Percentiles rank a stretch among this genome's conserved stretches.
Evolutionary conservation across 2,113 vertebrate genomes (phyloP).

Genomic region (Sminthopsis crassicaudata): DNA sequence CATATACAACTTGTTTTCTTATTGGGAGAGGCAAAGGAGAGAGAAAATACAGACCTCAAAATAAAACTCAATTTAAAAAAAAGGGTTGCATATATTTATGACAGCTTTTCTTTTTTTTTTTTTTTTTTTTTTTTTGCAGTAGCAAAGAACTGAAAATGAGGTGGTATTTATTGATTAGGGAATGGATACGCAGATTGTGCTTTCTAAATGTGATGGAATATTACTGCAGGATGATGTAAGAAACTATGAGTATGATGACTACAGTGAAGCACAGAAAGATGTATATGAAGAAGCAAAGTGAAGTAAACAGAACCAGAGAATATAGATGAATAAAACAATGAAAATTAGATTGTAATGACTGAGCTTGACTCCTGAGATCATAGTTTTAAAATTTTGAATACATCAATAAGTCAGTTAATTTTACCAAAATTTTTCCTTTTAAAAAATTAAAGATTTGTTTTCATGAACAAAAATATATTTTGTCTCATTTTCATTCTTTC

Average conservation of each 20-base stretch:
- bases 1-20: neutral
- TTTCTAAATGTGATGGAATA: neutral
- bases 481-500: neutral
- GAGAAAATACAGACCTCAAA: neutral
- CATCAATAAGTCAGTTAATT: neutral
- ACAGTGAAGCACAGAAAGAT: too few species aligned
- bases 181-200: neutral
- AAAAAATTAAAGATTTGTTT: neutral
- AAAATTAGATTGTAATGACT: neutral
- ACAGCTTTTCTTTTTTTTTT: neutral
- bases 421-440: neutral
- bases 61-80: neutral
- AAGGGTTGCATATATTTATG: neutral
- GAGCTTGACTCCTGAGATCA: neutral
- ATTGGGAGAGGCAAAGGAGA: neutral
- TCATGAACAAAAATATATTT: neutral
- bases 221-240: neutral
- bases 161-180: too few species aligned
- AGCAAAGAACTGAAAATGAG: neutral
- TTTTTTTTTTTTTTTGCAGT: neutral
- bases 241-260: too few species aligned
- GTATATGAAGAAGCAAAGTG: neutral
- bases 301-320: neutral
- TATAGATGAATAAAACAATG: neutral
- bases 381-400: neutral